Evolutionary conservation across 2,888 invertebrate species (phyloP).

Genomic region (Lymantria monacha): DNA sequence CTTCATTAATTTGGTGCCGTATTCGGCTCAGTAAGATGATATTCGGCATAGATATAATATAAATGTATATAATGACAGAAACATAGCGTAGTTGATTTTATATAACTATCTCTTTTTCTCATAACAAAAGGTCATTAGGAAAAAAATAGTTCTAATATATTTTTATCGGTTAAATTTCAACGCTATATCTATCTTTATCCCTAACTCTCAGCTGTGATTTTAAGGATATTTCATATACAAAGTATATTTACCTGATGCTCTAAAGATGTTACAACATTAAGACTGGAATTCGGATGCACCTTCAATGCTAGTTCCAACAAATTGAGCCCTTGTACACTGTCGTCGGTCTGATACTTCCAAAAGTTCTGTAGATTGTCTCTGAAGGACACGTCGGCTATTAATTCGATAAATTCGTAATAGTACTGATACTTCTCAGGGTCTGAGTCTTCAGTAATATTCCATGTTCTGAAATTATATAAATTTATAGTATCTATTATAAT

Average conservation of each 20-base stretch:
- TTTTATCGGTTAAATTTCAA: no score
- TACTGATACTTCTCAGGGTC: conserved; percentile 60
- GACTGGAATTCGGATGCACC: conserved; percentile 56
- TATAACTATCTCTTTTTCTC: no score
- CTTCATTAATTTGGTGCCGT: no score
- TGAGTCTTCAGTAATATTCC: conserved; percentile 68
- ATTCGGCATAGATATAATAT: no score
- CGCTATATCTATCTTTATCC: no score
- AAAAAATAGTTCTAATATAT: no score
- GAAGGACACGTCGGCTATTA: conserved; percentile 71
- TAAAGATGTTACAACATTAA: conserved; percentile 52
- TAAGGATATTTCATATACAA: no score
- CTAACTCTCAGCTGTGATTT: no score
- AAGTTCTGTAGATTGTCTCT: conserved; percentile 84
- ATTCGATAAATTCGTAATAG: conserved; percentile 67
- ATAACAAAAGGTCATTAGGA: no score
- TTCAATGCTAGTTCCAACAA: conserved; percentile 83
- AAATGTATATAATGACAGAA: no score
- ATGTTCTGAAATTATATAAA: conserved; percentile 41
- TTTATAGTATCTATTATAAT: not conserved
- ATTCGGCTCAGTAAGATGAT: no score
- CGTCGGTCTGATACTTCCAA: conserved; percentile 85
- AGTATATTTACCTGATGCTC: conserved; percentile 35
- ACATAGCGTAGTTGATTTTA: no score
- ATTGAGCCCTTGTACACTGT: conserved; percentile 77